Percentiles rank a stretch among this genome's conserved stretches.
Evolutionary conservation across 2,113 vertebrate genomes (phyloP).

Genomic region (Xiphias gladius): DNA sequence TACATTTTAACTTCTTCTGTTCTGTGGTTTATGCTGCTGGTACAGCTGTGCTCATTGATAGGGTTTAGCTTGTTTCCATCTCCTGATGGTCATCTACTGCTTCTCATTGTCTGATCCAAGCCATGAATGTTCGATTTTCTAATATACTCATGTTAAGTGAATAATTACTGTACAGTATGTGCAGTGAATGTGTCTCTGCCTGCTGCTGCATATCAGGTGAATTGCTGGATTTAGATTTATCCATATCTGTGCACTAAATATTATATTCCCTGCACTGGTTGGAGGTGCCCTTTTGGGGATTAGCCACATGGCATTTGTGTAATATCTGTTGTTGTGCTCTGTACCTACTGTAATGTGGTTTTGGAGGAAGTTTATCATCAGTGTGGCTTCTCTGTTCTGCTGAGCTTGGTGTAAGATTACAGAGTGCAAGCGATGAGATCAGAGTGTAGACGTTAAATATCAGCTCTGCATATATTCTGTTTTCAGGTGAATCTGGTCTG

Average conservation of each 20-base stretch:
- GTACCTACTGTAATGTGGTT: slow-evolving; percentile 26
- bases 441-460: background rate
- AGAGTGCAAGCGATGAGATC: slow-evolving; percentile 1
- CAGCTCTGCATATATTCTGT: background rate
- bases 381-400: slow-evolving; percentile 27
- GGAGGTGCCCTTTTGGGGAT: background rate
- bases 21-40: background rate
- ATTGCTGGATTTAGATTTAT: slow-evolving; percentile 6
- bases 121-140: background rate
- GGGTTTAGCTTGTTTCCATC: background rate
- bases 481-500: background rate
- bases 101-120: slow-evolving; percentile 17
- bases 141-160: background rate
- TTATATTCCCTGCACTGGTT: background rate
- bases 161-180: slow-evolving; percentile 17
- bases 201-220: slow-evolving; percentile 25
- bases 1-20: background rate
- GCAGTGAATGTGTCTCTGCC: background rate
- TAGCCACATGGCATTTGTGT: background rate
- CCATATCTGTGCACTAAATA: slow-evolving; percentile 17
- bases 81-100: background rate
- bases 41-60: background rate
- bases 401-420: slow-evolving; percentile 11
- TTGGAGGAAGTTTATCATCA: slow-evolving; percentile 25
- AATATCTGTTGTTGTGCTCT: slow-evolving; percentile 13